Conservation (phyloP, 1,140 invertebrate species). For the Drosophila miranda region DNA sequence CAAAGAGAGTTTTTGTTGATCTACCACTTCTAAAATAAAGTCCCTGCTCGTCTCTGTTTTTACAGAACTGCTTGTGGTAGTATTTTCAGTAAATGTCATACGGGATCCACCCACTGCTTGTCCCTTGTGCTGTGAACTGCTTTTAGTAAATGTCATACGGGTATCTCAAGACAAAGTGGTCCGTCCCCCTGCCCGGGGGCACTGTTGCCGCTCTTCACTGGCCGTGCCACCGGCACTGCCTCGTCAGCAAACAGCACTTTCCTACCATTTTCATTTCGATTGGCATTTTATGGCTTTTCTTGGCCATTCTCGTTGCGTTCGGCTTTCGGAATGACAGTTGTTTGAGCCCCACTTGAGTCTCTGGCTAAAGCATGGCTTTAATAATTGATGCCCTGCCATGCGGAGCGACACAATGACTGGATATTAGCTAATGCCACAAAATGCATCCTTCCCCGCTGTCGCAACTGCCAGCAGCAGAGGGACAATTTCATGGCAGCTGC, state of each 20-base stretch:
- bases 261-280: constrained; percentile 42
- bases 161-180: constrained; percentile 29
- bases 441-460: constrained; percentile 60
- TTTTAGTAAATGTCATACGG: no score
- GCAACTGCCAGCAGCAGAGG: constrained; percentile 20
- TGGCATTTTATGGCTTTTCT: constrained; percentile 7
- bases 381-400: constrained; percentile 60
- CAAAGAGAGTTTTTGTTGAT: no score
- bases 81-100: no score
- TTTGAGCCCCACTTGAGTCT: constrained; percentile 16
- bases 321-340: constrained; percentile 1
- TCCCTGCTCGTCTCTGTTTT: no score
- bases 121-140: no score
- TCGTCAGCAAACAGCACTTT: constrained; percentile 31
- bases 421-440: constrained; percentile 73
- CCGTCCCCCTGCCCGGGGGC: constrained; percentile 27
- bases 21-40: no score
- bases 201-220: constrained; percentile 8
- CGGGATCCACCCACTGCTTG: no score
- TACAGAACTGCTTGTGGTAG: no score
- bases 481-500: constrained; percentile 74
- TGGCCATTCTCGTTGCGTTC: constrained; percentile 36
- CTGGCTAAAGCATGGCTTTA: constrained; percentile 51
- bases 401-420: constrained; percentile 50
- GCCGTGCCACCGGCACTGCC: background rate